phyloP scores from a whole-genome alignment of 2,888 invertebrate species.

The Cryptocheilus praepositus region DNA sequence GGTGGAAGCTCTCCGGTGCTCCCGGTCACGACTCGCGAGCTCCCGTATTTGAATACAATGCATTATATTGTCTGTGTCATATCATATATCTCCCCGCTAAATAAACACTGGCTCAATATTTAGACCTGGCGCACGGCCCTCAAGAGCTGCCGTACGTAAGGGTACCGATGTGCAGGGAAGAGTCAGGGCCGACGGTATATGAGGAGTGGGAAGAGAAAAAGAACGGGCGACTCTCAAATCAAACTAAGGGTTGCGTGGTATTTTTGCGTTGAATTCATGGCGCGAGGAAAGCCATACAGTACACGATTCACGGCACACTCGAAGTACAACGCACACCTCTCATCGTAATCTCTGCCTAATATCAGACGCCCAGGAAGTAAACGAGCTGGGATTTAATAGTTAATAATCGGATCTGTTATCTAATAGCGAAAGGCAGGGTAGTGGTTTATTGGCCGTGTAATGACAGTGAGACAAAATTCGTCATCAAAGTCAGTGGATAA shows the following conservation, averaged over 20 bases:
- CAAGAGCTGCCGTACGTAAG: slow-evolving; percentile 38
- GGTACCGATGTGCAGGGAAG: slow-evolving; percentile 21
- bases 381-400: no score
- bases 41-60: slow-evolving; percentile 75
- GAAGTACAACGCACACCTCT: neutral
- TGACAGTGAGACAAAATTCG: no score
- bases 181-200: slow-evolving; percentile 11
- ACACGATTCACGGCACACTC: slow-evolving; percentile 32
- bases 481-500: no score
- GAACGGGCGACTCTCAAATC: neutral
- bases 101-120: slow-evolving; percentile 75
- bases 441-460: no score
- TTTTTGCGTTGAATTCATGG: neutral
- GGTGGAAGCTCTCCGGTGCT: slow-evolving; percentile 56
- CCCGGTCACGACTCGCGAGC: slow-evolving; percentile 74
- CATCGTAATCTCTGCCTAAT: no score
- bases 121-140: slow-evolving; percentile 65
- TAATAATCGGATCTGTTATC: no score
- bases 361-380: no score
- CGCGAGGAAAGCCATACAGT: neutral
- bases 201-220: slow-evolving; percentile 8
- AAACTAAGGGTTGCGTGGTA: neutral
- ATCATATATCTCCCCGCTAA: slow-evolving; percentile 74
- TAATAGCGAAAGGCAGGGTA: no score
- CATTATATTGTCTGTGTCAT: slow-evolving; percentile 75